Evolutionary conservation across 2,797 vertebrate species (phyloP).

Genomic region (Gymnodraco acuticeps): DNA sequence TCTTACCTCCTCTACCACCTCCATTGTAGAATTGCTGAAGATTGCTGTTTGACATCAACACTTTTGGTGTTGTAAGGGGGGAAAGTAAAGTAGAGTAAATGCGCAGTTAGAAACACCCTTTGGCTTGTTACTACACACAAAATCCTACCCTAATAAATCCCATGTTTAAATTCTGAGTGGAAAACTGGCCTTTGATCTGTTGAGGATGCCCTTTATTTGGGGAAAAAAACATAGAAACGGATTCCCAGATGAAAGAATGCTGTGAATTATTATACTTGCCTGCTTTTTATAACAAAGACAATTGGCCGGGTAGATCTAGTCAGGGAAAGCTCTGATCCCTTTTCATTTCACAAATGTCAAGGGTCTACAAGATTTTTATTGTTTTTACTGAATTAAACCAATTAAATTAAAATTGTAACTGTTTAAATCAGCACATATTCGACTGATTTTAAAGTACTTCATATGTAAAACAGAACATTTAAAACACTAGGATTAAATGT

Average conservation of each 20-base stretch:
- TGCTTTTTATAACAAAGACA: neutral
- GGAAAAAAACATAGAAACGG: neutral
- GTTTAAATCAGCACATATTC: neutral
- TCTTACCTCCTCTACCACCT: constrained; percentile 91
- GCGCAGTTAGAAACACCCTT: constrained; percentile 81
- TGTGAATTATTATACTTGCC: neutral
- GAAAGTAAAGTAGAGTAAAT: constrained; percentile 82
- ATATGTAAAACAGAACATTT: too few species aligned
- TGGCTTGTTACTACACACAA: constrained; percentile 39
- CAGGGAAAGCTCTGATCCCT: neutral
- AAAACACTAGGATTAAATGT: neutral
- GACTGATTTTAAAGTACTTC: neutral
- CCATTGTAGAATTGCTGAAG: constrained; percentile 91
- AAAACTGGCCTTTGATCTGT: constrained; percentile 13
- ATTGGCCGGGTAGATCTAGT: neutral
- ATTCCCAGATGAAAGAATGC: neutral
- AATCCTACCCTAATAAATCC: constrained; percentile 5
- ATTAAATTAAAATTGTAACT: neutral
- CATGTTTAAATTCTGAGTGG: neutral
- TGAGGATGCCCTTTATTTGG: neutral
- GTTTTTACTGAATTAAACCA: constrained; percentile 3
- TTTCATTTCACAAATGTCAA: neutral
- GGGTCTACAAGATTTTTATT: neutral
- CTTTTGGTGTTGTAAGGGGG: constrained; percentile 79
- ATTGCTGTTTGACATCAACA: constrained; percentile 88